These are phyloP conservation scores for Caprella mutica DNA, from an alignment of 2,888 invertebrate species.

Conservation along the genomic window DNA sequence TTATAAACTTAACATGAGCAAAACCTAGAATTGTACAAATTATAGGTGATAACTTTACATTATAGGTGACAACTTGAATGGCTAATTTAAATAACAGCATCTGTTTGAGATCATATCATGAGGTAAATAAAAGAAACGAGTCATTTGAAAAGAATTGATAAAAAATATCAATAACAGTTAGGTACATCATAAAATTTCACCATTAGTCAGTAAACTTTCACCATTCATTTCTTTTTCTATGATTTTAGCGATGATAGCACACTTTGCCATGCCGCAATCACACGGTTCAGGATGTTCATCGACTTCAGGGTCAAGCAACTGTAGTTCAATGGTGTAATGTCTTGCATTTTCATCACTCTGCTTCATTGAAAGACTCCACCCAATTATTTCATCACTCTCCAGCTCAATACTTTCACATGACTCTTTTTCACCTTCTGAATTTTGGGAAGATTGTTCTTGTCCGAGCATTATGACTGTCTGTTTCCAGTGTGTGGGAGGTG, in stretches of 20 bases:
- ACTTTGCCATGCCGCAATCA: conserved; percentile 45
- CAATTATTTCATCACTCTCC: conserved; percentile 38
- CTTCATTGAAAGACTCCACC: conserved; percentile 53
- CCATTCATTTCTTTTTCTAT: conserved; percentile 19
- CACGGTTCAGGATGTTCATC: conserved; percentile 68
- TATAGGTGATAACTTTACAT: no score
- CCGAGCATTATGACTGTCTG: conserved; percentile 59
- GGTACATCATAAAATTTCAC: no score
- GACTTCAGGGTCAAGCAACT: conserved; percentile 56
- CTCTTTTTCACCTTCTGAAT: background rate
- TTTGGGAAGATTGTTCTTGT: conserved; percentile 9
- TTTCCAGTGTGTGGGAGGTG: conserved; percentile 57
- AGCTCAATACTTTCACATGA: conserved; percentile 41
- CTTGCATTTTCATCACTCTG: conserved; percentile 49
- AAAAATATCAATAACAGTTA: no score
- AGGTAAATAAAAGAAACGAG: no score
- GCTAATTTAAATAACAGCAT: no score
- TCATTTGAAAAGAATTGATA: no score
- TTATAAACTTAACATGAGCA: no score
- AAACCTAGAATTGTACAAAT: no score
- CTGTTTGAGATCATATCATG: no score
- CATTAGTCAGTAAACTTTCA: no score
- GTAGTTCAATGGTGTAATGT: conserved; percentile 57
- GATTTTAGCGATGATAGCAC: conserved; percentile 30
- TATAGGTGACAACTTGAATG: no score